A percentile compares a stretch with the other conserved stretches of the same genome.
Conservation (phyloP, 35 echinoderm and acorn worm genomes). For the Lytechinus variegatus region DNA sequence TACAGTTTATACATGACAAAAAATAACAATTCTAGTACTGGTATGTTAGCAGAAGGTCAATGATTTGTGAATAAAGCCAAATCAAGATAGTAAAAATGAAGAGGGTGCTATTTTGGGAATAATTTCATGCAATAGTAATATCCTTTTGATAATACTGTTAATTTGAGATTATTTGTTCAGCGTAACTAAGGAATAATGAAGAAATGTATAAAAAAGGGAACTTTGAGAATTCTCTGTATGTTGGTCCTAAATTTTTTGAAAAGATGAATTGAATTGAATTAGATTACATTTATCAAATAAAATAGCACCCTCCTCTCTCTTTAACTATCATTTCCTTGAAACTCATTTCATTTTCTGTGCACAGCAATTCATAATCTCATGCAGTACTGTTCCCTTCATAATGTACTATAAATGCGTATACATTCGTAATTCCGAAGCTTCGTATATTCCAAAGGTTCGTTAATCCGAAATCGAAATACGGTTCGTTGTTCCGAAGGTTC, state of each 20-base stretch:
- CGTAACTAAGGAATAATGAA: neutral
- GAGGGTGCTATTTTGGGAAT: neutral
- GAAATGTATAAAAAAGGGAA: neutral
- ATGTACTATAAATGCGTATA: too few species aligned
- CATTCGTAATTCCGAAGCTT: too few species aligned
- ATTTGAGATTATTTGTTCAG: neutral
- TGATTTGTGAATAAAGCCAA: neutral
- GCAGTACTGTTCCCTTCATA: neutral
- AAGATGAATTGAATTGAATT: too few species aligned
- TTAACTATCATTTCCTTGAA: neutral
- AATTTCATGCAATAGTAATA: neutral
- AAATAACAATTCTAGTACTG: neutral
- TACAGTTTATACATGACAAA: too few species aligned
- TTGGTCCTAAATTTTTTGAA: neutral
- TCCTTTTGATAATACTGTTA: neutral
- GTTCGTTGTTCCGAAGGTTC: too few species aligned
- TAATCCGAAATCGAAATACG: too few species aligned
- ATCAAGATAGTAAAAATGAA: neutral
- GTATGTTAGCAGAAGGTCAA: neutral
- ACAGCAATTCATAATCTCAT: neutral
- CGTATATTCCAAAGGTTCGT: too few species aligned
- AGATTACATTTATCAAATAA: neutral
- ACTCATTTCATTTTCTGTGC: neutral
- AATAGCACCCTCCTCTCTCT: neutral
- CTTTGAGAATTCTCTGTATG: neutral